Conservation (phyloP, 2,888 invertebrate species). For the Ectemnius lituratus region DNA sequence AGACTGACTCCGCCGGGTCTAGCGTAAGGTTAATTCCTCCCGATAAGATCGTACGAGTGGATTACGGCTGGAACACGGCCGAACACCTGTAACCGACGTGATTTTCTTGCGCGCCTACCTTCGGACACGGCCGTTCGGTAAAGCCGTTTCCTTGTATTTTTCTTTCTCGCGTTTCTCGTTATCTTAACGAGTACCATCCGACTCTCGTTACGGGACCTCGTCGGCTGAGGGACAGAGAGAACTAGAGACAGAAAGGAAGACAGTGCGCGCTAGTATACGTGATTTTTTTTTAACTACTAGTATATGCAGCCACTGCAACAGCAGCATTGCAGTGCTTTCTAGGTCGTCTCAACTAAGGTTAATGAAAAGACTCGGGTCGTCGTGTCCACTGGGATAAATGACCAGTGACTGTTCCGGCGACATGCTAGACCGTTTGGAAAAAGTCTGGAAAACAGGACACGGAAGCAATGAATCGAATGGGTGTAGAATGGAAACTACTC, state of each 20-base stretch:
- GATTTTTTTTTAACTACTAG: background rate
- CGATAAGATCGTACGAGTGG: slow-evolving; percentile 56
- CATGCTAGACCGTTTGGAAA: no score
- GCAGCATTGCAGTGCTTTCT: slow-evolving; percentile 14
- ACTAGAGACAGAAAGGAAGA: no score
- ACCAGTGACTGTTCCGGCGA: no score
- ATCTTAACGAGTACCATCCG: slow-evolving; percentile 25
- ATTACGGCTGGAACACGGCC: slow-evolving; percentile 55
- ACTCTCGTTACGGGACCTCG: slow-evolving; percentile 26
- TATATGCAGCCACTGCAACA: background rate
- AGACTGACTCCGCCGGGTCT: slow-evolving; percentile 47
- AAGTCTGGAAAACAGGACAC: no score
- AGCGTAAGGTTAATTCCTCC: slow-evolving; percentile 54
- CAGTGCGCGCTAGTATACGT: no score
- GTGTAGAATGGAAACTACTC: no score
- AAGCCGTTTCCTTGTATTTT: slow-evolving; percentile 23
- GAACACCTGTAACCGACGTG: slow-evolving; percentile 61
- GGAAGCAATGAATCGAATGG: no score
- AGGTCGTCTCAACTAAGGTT: slow-evolving; percentile 40
- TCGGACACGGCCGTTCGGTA: slow-evolving; percentile 35
- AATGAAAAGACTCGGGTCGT: slow-evolving; percentile 22
- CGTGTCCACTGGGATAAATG: no score
- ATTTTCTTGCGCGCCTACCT: slow-evolving; percentile 50
- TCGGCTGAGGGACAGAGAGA: slow-evolving; percentile 1
- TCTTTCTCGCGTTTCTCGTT: slow-evolving; percentile 17